Conservation (phyloP, 2,888 invertebrate species). For the Abscondita cerata region DNA sequence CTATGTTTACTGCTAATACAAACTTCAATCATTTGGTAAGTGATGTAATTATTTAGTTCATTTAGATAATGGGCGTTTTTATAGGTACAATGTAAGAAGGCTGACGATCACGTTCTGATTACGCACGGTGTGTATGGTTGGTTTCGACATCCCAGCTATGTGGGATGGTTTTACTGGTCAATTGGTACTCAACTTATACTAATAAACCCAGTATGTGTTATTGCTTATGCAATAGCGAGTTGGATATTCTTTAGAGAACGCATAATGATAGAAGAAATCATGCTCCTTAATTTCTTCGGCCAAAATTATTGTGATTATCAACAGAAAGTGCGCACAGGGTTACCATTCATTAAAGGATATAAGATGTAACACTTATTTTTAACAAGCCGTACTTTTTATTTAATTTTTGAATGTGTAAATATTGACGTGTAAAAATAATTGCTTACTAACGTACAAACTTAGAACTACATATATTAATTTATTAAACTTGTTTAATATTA, state of each 20-base stretch:
- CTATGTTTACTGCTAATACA: constrained; percentile 92
- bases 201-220: constrained; percentile 86
- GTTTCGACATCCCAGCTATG: constrained; percentile 95
- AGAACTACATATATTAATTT: too few species aligned
- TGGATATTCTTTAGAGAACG: constrained; percentile 93
- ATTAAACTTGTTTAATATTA: too few species aligned
- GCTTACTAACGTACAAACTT: too few species aligned
- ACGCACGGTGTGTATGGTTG: constrained; percentile 87
- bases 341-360: constrained; percentile 88
- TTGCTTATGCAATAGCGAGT: constrained; percentile 81
- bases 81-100: constrained; percentile 81
- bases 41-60: constrained; percentile 21
- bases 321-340: constrained; percentile 79
- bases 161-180: constrained; percentile 99
- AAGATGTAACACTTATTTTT: constrained; percentile 52
- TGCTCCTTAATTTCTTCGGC: constrained; percentile 89
- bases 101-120: constrained; percentile 83
- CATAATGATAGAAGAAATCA: constrained; percentile 87
- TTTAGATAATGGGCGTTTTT: constrained; percentile 20
- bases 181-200: constrained; percentile 95
- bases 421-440: too few species aligned
- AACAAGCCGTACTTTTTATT: too few species aligned
- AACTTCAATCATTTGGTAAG: constrained; percentile 95
- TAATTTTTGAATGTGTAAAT: too few species aligned
- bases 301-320: constrained; percentile 88